Base-by-base conservation (phyloP, 2,888 invertebrate species). In the Diadegma fenestrale region DNA sequence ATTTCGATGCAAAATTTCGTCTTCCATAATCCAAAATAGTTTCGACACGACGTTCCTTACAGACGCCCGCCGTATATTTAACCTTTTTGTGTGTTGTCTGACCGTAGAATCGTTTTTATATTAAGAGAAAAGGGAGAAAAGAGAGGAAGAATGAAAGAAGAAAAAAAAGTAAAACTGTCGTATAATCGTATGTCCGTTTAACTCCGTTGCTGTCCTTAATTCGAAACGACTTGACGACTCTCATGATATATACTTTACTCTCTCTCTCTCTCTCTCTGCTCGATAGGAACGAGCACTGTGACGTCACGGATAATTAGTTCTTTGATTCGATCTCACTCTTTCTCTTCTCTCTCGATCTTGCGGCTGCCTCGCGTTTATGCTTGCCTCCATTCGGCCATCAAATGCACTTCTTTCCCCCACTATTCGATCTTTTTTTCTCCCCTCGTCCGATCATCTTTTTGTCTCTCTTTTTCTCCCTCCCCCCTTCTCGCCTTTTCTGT, bases 281-380 rank as follows among this genome's bases (percentile, higher is more conserved):
- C 88, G 90, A 89, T 91, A 90, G 90, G 88, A 91, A 89, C 89
- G 87, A 88, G 80, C 76, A 88, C 58, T 58, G 84, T 91, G 91
- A 92, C 92, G 93, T 92, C 93, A 92, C 90, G 89, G 90, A 91
- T 92, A 92, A 92, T 92, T 92, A 91, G 90, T 91, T 90, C 89
- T 90, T 91, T 90, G 88, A 90, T 90, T 90, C 89, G 81, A 88
- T 88, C 84, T 86, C 88, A 83, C 48, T 61, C 72, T 58, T 48
- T 51, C 68, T 33, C 66, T 41, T 80, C 33, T 84, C 71, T 76
- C 37, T 79, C 37, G 73, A 61, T 73, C 43, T 73, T 43, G 73
- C n/a, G 26, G 17, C 41, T 61, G 79, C 77, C 68, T 76, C 45
- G 26, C 22, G 45, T 61, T 66, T 63, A 61, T 64, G 64, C 51